Base-by-base conservation (phyloP, 2,888 invertebrate species). In the Octodonta nipae region DNA sequence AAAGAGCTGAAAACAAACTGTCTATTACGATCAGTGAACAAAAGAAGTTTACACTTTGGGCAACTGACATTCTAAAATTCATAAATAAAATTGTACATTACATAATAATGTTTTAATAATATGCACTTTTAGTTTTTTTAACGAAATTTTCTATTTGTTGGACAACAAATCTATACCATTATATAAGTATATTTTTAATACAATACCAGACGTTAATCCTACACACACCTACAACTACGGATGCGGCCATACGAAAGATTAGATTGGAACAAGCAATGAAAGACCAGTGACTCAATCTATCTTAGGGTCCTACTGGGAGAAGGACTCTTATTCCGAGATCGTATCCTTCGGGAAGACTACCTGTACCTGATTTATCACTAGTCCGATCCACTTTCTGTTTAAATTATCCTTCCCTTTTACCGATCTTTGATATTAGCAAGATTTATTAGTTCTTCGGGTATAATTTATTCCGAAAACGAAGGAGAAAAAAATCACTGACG, bases 331-430 rank as follows among this genome's bases (percentile, higher is more conserved):
- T 56, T 54, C 52, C 52, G 48, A 54, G 53, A 52, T 50, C 46
- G 46, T 51, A 55, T 60, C 59, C 59, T 50, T 33, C 52, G 58
- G 59, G 58, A 58, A 49, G 52, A 46, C 55, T 58, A 59, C 58
- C 58, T 59, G 56, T 56, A 56, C 59, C 59, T 60, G 61, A 61
- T 61, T 61, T 61, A 60, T 61, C 54, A 56, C 59, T 58, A 54
- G 58, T 59, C 60, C 52, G 51, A 46, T 58, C 56, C 59, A 58
- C 59, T 58, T 58, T 58, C 55, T 44, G 50, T 52, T 51, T 49
- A 55, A 55, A 56, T 56, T 57, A 58, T 60, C 58, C 51, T 51
- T 51, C 50, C 47, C 55, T 51, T 47, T 41, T 52, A 55, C 58
- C 56, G 58, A 56, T 56, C 53, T 55, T 53, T 55, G 58, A 60